Base-by-base conservation (phyloP, 1,140 invertebrate genomes). In the Argopecten irradians region DNA sequence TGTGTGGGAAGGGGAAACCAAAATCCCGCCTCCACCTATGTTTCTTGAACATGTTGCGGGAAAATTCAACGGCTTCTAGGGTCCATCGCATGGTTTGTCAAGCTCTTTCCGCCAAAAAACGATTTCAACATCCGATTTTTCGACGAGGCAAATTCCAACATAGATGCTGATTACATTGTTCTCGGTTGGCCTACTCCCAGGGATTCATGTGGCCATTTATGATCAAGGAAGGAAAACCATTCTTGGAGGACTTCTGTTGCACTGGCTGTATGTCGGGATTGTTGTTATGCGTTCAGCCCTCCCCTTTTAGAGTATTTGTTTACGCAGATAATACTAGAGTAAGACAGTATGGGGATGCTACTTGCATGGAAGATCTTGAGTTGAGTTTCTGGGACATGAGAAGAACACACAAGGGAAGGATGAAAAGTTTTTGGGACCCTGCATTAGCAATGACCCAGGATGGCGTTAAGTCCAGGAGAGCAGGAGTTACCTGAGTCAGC, bases 71-170 rank as follows among this genome's bases (percentile, higher is more conserved):
- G 88, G n/a, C n/a, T 88, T 13, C 89, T 86, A 16, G 85, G 46
- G n/a, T n/a, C 28, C 88, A 91, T 86, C 85, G 90, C 22, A n/a
- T 91, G 90, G 88, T 7, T 90, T 34, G 90, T 88, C n/a, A n/a
- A 13, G 82, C 85, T 71, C 35, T 89, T 33, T 55, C 86, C 7
- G 36, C 55, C n/a, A n/a, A n/a, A n/a, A 32, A 89, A 89, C 84
- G 43, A 89, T 5, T 71, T 71, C 28, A 28, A 71, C 55, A 71
- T 71, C 1, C 55, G 55, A 8, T n/a, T n/a, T 71, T 28, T 28
- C 55, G 55, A 7, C 55, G 22, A 28, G 55, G 55, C 22, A 71
- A 71, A n/a, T 71, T 16, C 28, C 55, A n/a, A 71, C 5, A n/a
- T 71, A 5, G 55, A 71, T 71, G 55, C 55, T 28, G 55, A 71